A percentile compares a stretch with the other conserved stretches of the same genome.
phyloP scores from a whole-genome alignment of 2,113 vertebrate species.

The Campylomormyrus numenius region DNA sequence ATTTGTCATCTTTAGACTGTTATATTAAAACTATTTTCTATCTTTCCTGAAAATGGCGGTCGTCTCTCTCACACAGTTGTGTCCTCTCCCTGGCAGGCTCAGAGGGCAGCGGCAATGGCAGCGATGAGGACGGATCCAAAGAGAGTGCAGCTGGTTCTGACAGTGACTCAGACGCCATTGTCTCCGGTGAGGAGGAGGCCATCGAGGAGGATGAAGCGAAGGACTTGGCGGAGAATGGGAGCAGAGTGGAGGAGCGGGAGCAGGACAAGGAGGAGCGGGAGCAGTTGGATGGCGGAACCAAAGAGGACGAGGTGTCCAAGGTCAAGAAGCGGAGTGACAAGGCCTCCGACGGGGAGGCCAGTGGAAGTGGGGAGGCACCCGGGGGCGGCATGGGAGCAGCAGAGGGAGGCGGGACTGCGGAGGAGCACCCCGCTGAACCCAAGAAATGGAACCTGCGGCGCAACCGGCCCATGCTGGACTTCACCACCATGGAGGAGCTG shows the following conservation, averaged over 20 bases:
- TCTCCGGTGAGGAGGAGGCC: slow-evolving; percentile 69
- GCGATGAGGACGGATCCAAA: slow-evolving; percentile 87
- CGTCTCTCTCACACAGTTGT: neutral
- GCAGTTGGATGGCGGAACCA: slow-evolving; percentile 63
- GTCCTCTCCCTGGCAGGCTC: slow-evolving; percentile 65
- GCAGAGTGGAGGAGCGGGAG: slow-evolving; percentile 52
- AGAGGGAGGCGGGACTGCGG: slow-evolving; percentile 47
- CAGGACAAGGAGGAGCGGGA: slow-evolving; percentile 67
- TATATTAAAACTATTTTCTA: neutral
- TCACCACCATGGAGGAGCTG: slow-evolving; percentile 91
- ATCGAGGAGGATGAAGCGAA: slow-evolving; percentile 40
- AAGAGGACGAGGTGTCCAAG: slow-evolving; percentile 55
- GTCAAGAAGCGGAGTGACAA: slow-evolving; percentile 64
- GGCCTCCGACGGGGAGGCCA: slow-evolving; percentile 52
- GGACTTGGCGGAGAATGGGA: neutral
- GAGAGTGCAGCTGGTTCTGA: slow-evolving; percentile 81
- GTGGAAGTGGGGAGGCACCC: slow-evolving; percentile 17
- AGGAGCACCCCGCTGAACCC: slow-evolving; percentile 76
- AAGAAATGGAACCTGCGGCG: slow-evolving; percentile 97
- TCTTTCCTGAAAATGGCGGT: neutral
- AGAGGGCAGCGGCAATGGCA: slow-evolving; percentile 88
- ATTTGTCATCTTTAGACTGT: neutral
- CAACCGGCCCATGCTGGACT: slow-evolving; percentile 87
- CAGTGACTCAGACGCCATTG: slow-evolving; percentile 78
- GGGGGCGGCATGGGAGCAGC: slow-evolving; percentile 21